Conservation (phyloP, 2,888 invertebrate genomes). For the Hypena proboscidalis region DNA sequence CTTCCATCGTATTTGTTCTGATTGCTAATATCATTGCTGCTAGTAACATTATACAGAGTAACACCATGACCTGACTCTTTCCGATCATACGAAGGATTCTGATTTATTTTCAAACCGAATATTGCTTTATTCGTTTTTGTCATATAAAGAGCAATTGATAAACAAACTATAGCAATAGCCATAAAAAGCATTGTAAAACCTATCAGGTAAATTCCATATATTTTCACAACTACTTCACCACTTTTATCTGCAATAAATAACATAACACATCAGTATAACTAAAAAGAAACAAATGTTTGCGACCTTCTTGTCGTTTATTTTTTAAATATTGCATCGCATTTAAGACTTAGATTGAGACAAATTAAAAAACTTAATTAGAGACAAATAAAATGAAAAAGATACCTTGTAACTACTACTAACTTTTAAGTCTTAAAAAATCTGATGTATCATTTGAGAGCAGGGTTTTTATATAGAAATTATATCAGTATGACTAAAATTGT, state of each 20-base stretch:
- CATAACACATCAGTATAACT: neutral
- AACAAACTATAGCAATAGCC: slow-evolving; percentile 19
- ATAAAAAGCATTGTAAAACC: slow-evolving; percentile 21
- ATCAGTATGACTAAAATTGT: no score
- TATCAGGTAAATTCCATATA: slow-evolving; percentile 18
- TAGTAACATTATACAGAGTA: slow-evolving; percentile 5
- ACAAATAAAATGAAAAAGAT: no score
- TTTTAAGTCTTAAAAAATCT: no score
- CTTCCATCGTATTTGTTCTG: slow-evolving; percentile 28
- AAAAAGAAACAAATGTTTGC: neutral
- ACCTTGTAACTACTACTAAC: no score
- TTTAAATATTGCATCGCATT: no score
- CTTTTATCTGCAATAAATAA: neutral
- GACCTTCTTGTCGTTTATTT: no score
- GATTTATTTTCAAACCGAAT: neutral
- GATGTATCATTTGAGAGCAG: no score
- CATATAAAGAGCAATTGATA: slow-evolving; percentile 20
- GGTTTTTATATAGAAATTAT: no score
- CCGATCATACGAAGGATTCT: slow-evolving; percentile 8
- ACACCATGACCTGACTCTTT: slow-evolving; percentile 21
- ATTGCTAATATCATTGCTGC: slow-evolving; percentile 4
- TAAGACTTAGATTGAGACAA: no score
- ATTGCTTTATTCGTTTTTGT: slow-evolving; percentile 7
- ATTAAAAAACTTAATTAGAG: no score
- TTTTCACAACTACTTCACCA: neutral